phyloP scores from a whole-genome alignment of 1,140 invertebrate genomes.

The Mylabris phalerata region DNA sequence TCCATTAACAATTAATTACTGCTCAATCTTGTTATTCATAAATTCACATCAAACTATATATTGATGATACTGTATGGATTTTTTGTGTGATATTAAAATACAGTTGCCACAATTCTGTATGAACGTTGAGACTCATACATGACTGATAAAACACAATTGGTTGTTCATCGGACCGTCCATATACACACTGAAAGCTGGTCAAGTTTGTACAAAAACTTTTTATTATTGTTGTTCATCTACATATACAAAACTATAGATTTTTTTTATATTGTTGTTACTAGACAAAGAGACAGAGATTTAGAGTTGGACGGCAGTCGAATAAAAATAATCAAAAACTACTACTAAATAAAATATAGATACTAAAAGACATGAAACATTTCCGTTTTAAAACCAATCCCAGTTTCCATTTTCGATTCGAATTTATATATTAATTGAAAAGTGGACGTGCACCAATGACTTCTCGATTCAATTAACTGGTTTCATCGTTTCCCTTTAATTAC shows the following conservation, averaged over 20 bases:
- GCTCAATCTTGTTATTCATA: no score
- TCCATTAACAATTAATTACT: no score
- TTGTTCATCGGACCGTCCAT: slow-evolving; percentile 19
- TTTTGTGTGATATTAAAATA: no score
- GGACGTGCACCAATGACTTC: slow-evolving; percentile 14
- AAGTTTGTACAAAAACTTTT: slow-evolving; percentile 20
- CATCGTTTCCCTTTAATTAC: no score
- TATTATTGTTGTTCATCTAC: neutral
- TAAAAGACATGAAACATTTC: slow-evolving; percentile 19
- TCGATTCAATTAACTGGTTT: slow-evolving; percentile 18
- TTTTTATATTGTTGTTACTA: slow-evolving; percentile 5
- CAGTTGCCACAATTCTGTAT: slow-evolving; percentile 4
- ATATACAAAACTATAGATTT: slow-evolving; percentile 1
- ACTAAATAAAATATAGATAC: no score
- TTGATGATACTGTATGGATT: no score
- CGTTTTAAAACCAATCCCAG: slow-evolving; percentile 23
- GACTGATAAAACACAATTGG: slow-evolving; percentile 30
- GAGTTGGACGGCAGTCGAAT: no score
- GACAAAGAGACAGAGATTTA: no score
- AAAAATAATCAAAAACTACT: no score
- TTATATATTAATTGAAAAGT: slow-evolving; percentile 14
- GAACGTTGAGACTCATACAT: slow-evolving; percentile 19
- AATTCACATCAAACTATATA: no score
- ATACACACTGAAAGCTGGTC: slow-evolving; percentile 20
- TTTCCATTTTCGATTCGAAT: slow-evolving; percentile 13